Percentiles rank a stretch among this genome's conserved stretches.
Evolutionary conservation across 2,797 vertebrate species (phyloP).

Genomic region (Apogon hyalosoma): DNA sequence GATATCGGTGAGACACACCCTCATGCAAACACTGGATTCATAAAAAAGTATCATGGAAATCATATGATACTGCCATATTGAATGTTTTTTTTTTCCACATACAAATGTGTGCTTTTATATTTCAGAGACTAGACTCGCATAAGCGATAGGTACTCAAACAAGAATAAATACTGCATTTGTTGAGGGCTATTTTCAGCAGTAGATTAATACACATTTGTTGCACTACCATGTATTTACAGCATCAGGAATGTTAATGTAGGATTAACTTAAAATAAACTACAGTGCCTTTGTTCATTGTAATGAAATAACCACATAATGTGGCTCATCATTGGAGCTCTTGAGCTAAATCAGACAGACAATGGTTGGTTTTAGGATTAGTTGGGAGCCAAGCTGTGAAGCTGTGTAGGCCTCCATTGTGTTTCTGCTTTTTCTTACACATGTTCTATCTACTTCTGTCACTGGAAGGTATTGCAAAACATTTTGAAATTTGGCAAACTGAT

Average conservation of each 20-base stretch:
- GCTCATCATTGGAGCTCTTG: neutral
- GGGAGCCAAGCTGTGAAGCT: neutral
- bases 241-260: neutral
- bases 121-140: neutral
- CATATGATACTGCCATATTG: neutral
- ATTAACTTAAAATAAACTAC: conserved; percentile 7
- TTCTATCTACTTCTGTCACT: too few species aligned
- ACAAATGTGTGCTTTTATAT: neutral
- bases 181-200: too few species aligned
- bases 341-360: neutral
- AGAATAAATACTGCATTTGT: neutral
- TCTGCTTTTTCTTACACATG: too few species aligned
- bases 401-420: too few species aligned
- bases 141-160: too few species aligned
- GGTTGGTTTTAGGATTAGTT: neutral
- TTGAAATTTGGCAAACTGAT: too few species aligned
- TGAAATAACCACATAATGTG: neutral
- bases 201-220: neutral
- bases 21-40: conserved; percentile 22
- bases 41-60: conserved; percentile 12
- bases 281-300: neutral
- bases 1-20: conserved; percentile 90
- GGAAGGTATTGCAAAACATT: too few species aligned
- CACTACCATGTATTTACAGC: neutral
- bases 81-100: neutral